Evolutionary conservation across 2,888 invertebrate species (phyloP), one percentile per base, ranked within the genome.

Genomic region (Elaeidobius kamerunicus): DNA sequence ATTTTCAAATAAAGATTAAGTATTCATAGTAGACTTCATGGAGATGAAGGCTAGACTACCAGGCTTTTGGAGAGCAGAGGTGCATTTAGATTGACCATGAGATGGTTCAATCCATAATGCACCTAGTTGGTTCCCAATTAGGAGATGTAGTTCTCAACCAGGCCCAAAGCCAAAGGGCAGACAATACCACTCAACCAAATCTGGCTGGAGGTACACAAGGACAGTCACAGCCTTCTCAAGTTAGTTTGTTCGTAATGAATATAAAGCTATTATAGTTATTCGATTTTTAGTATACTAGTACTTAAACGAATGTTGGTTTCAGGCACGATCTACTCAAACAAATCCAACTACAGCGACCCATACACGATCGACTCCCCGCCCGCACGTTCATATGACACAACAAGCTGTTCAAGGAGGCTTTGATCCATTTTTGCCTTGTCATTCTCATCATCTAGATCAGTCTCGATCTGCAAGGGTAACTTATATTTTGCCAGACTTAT

Each of bases 291-390:
- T n/a, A n/a, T n/a, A n/a, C n/a, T n/a, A n/a, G n/a, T n/a, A n/a
- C n/a, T n/a, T n/a, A n/a, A n/a, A n/a, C n/a, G n/a, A n/a, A n/a
- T 39, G 4, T 36, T 38, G n/a, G 28, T 49, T 51, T 32, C 35
- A 55, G 55, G 52, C 52, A 14, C 46, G 57, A 9, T 83, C 81
- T 60, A 80, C 83, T 2, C 81, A 81, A 38, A 85, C 86, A 2
- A 79, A 84, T 69, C 84, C 85, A 16, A 86, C 85, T 7, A 85
- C 85, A 16, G 77, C 85, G 1, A 85, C 85, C 1, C 81, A 84
- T 65, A 86, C 85, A 2, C 76, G 85, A 28, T 83, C 83, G 44
- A 84, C 85, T 12, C 73, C 83, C 4, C 77, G 86, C 18, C 84
- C 85, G 1, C 85, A 85, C 63, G 81, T 85, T 7, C 84, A 84